Evolutionary conservation across 1,140 invertebrate species (phyloP).

Genomic region (Platorchestia sp.): DNA sequence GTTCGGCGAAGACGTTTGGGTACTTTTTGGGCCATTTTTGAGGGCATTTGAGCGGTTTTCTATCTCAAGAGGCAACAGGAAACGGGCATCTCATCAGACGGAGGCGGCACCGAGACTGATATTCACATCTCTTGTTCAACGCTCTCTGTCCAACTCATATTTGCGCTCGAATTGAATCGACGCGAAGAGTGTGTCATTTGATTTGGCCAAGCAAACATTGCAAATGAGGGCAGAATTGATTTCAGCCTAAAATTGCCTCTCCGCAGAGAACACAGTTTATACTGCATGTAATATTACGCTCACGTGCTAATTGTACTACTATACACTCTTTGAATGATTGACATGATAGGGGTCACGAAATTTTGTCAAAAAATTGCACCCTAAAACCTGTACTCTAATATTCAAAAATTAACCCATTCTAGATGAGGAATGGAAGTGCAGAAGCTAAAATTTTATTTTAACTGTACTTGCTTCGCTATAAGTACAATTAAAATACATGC

Average conservation of each 20-base stretch:
- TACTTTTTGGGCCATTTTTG: constrained; percentile 21
- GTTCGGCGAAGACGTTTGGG: background rate
- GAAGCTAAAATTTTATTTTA: no score
- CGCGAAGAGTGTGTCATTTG: background rate
- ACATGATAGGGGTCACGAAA: background rate
- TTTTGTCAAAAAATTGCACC: no score
- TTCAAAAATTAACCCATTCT: no score
- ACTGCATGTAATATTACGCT: background rate
- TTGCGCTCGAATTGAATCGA: constrained; percentile 23
- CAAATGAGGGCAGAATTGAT: background rate
- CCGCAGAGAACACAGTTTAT: background rate
- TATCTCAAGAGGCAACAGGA: background rate
- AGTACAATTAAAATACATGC: no score
- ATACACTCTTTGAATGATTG: no score
- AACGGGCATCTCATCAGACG: constrained; percentile 12
- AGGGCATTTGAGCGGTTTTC: background rate
- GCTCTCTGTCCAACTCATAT: background rate
- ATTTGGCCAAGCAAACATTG: background rate
- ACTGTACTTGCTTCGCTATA: no score
- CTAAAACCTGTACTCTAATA: no score
- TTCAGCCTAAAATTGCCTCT: background rate
- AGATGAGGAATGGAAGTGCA: no score
- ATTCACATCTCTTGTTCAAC: constrained; percentile 10
- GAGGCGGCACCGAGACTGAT: background rate
- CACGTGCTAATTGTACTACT: background rate